phyloP scores from a whole-genome alignment of 2,113 vertebrate species.

The Syrmaticus mikado region DNA sequence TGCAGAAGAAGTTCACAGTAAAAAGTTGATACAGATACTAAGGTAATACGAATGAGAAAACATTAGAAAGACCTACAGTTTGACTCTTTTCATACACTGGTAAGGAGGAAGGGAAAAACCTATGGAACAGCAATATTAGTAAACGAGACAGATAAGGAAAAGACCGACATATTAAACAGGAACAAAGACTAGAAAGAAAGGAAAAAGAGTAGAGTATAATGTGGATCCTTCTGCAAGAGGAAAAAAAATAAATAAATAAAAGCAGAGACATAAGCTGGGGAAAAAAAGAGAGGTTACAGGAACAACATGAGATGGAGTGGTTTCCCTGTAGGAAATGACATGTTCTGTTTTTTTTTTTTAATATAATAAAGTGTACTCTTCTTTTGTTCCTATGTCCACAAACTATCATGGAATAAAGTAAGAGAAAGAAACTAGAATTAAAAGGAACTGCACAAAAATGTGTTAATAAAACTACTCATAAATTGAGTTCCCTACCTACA shows the following conservation, averaged over 20 bases:
- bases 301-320: fast-evolving
- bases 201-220: not conserved
- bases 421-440: not conserved
- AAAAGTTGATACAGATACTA: not conserved
- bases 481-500: not conserved
- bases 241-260: not conserved
- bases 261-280: not conserved
- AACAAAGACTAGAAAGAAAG: not conserved
- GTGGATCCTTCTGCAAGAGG: not conserved
- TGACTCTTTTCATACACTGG: not conserved
- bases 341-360: not conserved
- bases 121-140: not conserved
- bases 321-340: not conserved
- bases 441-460: not conserved
- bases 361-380: not conserved
- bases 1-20: not conserved
- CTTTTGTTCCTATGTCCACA: not conserved
- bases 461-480: not conserved
- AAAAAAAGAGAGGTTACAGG: not conserved
- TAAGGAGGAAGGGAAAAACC: not conserved
- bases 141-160: not conserved
- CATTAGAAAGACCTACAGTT: not conserved
- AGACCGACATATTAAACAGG: not conserved
- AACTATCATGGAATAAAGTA: not conserved
- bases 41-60: not conserved